Percentiles rank a stretch among this genome's conserved stretches.
These are phyloP conservation scores for Plebejus anna DNA, from an alignment of 2,888 invertebrate species.

Conservation along the genomic window DNA sequence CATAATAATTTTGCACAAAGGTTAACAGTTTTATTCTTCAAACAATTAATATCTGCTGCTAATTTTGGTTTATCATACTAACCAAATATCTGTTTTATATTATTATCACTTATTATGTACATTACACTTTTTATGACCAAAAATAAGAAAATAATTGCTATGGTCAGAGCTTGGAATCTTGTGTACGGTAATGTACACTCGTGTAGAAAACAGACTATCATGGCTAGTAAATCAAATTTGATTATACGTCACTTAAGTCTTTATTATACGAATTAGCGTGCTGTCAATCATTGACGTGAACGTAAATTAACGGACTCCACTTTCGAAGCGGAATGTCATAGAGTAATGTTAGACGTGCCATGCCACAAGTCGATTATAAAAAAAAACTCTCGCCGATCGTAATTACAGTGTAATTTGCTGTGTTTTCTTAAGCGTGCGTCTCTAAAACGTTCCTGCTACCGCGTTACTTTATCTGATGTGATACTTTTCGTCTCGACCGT, in stretches of 20 bases:
- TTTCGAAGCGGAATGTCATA: constrained; percentile 69
- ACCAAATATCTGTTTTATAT: neutral
- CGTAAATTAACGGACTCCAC: constrained; percentile 59
- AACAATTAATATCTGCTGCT: neutral
- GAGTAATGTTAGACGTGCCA: constrained; percentile 61
- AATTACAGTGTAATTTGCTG: constrained; percentile 50
- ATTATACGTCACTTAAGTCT: constrained; percentile 35
- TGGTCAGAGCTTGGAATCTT: neutral
- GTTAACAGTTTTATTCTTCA: neutral
- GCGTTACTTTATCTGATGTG: constrained; percentile 26
- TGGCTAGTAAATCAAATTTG: constrained; percentile 26
- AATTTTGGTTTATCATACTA: neutral
- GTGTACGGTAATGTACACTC: neutral
- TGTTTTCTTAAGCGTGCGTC: constrained; percentile 31
- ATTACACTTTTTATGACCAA: neutral
- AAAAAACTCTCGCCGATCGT: constrained; percentile 63
- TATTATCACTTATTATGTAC: too few species aligned
- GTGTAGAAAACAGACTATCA: constrained; percentile 3
- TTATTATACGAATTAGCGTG: constrained; percentile 46
- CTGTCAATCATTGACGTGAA: constrained; percentile 56
- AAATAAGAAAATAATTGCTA: constrained; percentile 15
- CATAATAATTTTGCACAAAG: neutral
- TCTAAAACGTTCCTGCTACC: constrained; percentile 24
- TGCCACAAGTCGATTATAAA: constrained; percentile 59
- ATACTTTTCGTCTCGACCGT: constrained; percentile 5